These are phyloP conservation scores for Azorinus chamasolen DNA, from an alignment of 2,888 invertebrate genomes.

Conservation along the genomic window DNA sequence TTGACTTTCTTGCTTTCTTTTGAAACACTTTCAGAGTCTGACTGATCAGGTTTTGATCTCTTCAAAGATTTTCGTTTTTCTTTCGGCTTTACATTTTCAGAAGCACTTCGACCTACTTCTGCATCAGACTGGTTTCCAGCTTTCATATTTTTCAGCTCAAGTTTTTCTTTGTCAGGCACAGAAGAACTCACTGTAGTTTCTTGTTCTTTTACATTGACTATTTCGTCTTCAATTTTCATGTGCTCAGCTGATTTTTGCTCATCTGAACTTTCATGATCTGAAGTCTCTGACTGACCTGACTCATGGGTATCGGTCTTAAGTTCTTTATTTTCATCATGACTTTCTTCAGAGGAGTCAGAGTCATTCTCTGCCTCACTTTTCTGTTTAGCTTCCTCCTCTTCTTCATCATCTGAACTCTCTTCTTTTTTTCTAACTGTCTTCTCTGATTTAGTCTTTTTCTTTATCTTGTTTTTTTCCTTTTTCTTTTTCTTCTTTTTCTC, in stretches of 20 bases:
- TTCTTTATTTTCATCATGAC: conserved; percentile 9
- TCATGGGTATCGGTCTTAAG: neutral
- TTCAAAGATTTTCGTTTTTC: conserved; percentile 55
- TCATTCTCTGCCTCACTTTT: conserved; percentile 75
- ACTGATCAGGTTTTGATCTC: conserved; percentile 41
- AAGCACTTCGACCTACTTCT: conserved; percentile 35
- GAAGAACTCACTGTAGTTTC: conserved; percentile 32
- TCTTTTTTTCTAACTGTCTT: conserved; percentile 72
- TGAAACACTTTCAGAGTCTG: conserved; percentile 21
- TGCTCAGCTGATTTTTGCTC: conserved; percentile 50
- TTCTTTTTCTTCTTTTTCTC: conserved; percentile 55
- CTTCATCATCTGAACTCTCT: conserved; percentile 85
- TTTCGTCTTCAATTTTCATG: conserved; percentile 9
- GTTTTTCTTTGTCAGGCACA: conserved; percentile 9
- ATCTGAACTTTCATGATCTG: conserved; percentile 83
- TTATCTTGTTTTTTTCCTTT: conserved; percentile 52
- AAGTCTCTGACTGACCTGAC: conserved; percentile 87
- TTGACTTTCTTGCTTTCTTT: conserved; percentile 11
- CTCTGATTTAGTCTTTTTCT: conserved; percentile 63
- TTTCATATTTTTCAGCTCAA: neutral
- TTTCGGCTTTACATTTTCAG: conserved; percentile 17
- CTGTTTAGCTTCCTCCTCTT: conserved; percentile 85
- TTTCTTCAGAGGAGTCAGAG: conserved; percentile 19
- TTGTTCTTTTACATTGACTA: conserved; percentile 64
- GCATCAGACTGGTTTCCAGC: conserved; percentile 66